phyloP scores from a whole-genome alignment of 2,113 vertebrate genomes.

The Atrichornis clamosus region DNA sequence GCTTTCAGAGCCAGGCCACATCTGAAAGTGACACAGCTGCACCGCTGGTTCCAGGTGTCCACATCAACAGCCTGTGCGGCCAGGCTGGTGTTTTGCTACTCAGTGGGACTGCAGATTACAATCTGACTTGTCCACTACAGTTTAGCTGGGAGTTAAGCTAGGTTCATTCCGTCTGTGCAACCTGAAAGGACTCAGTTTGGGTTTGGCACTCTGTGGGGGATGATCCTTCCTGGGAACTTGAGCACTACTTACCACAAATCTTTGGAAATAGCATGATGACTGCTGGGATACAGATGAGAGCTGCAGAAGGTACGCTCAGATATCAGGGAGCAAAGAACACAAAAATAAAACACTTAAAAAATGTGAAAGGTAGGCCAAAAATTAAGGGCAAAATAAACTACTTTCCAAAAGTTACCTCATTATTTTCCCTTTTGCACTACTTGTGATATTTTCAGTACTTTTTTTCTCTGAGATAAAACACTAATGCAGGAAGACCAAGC shows the following conservation, averaged over 20 bases:
- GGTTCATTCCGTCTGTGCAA: background rate
- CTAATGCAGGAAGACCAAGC: background rate
- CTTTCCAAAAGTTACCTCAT: background rate
- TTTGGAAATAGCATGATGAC: background rate
- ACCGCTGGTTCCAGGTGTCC: background rate
- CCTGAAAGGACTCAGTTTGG: background rate
- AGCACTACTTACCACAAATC: background rate
- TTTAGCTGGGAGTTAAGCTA: fast-evolving
- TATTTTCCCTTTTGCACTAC: background rate
- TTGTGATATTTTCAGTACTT: background rate
- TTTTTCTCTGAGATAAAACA: background rate
- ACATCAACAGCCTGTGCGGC: background rate
- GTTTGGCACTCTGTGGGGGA: background rate
- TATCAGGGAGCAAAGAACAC: background rate
- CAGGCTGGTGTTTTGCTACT: background rate
- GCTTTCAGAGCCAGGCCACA: background rate
- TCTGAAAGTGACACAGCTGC: background rate
- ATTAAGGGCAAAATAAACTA: background rate
- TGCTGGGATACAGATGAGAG: background rate
- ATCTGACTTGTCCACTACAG: too few species aligned
- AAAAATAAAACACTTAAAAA: background rate
- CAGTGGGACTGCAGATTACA: background rate
- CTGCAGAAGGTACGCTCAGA: background rate
- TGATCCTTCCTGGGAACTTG: background rate
- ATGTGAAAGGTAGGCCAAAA: background rate